Percentiles rank a stretch among this genome's conserved stretches.
Conservation (phyloP, 1,140 invertebrate genomes). For the Tetragonula clypearis region DNA sequence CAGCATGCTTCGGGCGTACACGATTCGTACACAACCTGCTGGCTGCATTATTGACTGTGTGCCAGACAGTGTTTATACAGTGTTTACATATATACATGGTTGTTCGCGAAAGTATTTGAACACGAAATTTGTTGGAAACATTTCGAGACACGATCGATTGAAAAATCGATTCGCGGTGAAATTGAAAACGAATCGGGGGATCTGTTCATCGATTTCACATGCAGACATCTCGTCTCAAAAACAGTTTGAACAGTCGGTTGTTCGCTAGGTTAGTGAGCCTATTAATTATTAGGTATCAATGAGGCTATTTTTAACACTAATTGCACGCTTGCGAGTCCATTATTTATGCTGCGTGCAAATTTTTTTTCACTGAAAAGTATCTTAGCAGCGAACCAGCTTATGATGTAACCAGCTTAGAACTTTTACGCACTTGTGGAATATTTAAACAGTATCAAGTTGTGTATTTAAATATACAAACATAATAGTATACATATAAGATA, state of each 20-base stretch:
- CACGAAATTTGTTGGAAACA: too few relatives aligned
- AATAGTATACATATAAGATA: too few relatives aligned
- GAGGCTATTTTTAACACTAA: background rate
- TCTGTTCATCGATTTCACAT: background rate
- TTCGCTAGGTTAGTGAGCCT: background rate
- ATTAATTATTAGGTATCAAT: background rate
- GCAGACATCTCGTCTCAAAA: background rate
- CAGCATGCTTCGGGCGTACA: constrained; percentile 30
- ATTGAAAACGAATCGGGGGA: background rate
- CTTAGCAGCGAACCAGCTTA: background rate
- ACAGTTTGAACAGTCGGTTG: background rate
- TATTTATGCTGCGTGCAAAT: background rate
- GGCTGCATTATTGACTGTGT: constrained; percentile 56
- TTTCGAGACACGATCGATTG: too few relatives aligned
- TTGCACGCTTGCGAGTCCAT: background rate
- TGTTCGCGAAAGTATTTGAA: background rate
- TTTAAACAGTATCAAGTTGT: too few relatives aligned
- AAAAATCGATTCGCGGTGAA: too few relatives aligned
- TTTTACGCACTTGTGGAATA: background rate
- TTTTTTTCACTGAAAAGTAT: background rate
- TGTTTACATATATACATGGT: background rate
- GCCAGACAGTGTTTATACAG: constrained; percentile 37
- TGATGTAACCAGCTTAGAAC: background rate
- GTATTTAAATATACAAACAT: too few relatives aligned
- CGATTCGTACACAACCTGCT: constrained; percentile 16